Base-by-base conservation (phyloP, 2,888 invertebrate genomes). In the Onchidella celtica region DNA sequence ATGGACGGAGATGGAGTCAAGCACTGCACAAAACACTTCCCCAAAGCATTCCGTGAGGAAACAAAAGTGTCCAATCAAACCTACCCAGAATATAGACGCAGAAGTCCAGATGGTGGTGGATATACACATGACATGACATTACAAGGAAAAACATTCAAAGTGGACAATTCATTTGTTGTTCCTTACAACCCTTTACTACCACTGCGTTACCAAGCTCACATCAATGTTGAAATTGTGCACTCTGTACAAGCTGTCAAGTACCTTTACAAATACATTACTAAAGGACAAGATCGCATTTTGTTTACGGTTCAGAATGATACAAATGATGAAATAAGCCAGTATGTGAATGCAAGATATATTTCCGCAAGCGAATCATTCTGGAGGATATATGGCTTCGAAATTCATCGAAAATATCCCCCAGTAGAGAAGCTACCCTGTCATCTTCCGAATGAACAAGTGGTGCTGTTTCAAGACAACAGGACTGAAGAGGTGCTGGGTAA, bases 161-260 rank as follows among this genome's bases (percentile, higher is more conserved):
- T 47, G 6, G 47, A 47, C 47, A 47, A 47, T 47, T 47, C 47
- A 47, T 47, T 47, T 47, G 47, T 47, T 47, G 47, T 47, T 11
- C 47, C 47, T 6, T 47, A 47, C 17, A 47, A 47, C 47, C 17
- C 47, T 47, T 6, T 17, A 11, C 17, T 47, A 17, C 17, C 47
- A 47, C 47, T 47, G 47, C 6, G 47, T 11, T 47, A 47, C 17
- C 47, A 17, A 47, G 47, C 47, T 6, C 47, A 11, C 14, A 40
- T 47, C 21, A 55, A 72, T 72, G 47, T 72, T 55, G 47, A 72
- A 55, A 72, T 72, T 55, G 47, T n/a, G 11, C 11, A 55, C 27
- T 47, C 72, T 2, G 47, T 72, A 47, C 72, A 72, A 55, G 55
- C 55, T 24, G 72, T 72, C 3, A 72, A 72, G 38, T 72, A 47